A percentile compares a stretch with the other conserved stretches of the same genome.
These are phyloP conservation scores for Microcebus griseorufus DNA, from an alignment of 2,113 vertebrate species.

Conservation along the genomic window DNA sequence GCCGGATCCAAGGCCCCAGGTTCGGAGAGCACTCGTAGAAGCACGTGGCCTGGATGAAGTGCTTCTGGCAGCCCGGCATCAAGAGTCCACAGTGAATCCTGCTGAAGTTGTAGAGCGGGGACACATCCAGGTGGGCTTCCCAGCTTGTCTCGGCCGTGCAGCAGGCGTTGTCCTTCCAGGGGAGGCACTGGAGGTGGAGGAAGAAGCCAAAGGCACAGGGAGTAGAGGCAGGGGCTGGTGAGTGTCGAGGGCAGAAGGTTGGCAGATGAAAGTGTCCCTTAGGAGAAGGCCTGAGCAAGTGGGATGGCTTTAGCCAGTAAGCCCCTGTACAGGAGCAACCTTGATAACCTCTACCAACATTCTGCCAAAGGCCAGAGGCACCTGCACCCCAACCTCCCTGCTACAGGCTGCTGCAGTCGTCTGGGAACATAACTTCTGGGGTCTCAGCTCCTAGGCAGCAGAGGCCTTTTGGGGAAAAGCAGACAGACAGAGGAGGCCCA, in stretches of 20 bases:
- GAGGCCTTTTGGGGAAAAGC: not conserved
- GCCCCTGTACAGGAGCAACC: not conserved
- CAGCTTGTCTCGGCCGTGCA: constrained; percentile 88
- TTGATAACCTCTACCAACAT: not conserved
- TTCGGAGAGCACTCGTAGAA: constrained; percentile 95
- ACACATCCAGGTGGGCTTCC: constrained; percentile 88
- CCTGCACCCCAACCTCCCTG: not conserved
- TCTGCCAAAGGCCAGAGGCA: not conserved
- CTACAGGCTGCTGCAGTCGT: not conserved
- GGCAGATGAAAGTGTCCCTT: not conserved
- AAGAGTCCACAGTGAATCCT: constrained; percentile 92
- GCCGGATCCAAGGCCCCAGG: constrained; percentile 94
- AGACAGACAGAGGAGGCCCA: not conserved
- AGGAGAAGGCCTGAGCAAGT: not conserved
- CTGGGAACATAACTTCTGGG: not conserved
- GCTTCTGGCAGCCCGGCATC: constrained; percentile 86
- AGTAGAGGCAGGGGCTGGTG: rapidly evolving
- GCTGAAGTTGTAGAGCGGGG: constrained; percentile 93
- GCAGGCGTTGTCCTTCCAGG: constrained; percentile 93
- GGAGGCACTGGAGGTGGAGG: constrained; percentile 86
- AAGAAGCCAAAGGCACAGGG: not conserved
- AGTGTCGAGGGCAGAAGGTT: not conserved
- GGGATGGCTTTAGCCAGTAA: not conserved
- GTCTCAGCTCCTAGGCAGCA: not conserved
- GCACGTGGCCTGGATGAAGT: constrained; percentile 95